Conservation (phyloP, 2,888 invertebrate genomes). For the Drosophila merina region DNA sequence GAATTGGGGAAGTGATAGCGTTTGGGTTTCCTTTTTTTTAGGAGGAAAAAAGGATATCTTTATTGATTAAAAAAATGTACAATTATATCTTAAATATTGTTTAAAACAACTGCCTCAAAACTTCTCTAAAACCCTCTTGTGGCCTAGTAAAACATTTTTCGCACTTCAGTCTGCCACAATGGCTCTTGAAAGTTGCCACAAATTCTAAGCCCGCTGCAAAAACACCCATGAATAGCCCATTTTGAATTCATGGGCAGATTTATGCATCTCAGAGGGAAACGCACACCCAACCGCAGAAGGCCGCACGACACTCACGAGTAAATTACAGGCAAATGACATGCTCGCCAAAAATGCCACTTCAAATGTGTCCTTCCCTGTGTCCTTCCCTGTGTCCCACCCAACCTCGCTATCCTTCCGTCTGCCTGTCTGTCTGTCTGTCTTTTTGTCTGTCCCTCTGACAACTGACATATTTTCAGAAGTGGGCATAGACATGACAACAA, state of each 20-base stretch:
- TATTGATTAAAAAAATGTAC: too few relatives aligned
- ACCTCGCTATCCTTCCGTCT: background rate
- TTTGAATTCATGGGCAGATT: slow-evolving; percentile 52
- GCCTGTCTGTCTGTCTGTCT: background rate
- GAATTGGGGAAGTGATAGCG: too few relatives aligned
- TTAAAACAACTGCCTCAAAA: background rate
- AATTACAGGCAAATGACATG: slow-evolving; percentile 75
- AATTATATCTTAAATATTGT: too few relatives aligned
- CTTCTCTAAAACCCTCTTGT: background rate
- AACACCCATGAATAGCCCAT: slow-evolving; percentile 12
- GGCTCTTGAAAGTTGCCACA: slow-evolving; percentile 11
- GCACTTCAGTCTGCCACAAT: slow-evolving; percentile 3
- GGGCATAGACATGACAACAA: slow-evolving; percentile 76
- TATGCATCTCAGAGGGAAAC: slow-evolving; percentile 46
- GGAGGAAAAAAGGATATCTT: too few relatives aligned
- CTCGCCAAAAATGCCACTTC: slow-evolving; percentile 70
- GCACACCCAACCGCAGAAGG: slow-evolving; percentile 31
- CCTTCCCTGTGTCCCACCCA: slow-evolving; percentile 10
- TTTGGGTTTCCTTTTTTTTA: too few relatives aligned
- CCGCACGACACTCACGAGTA: slow-evolving; percentile 51
- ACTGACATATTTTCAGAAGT: slow-evolving; percentile 69
- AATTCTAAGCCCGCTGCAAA: slow-evolving; percentile 16
- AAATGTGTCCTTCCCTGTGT: slow-evolving; percentile 36
- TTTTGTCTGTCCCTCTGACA: slow-evolving; percentile 47
- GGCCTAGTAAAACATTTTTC: slow-evolving; percentile 31